Conservation (phyloP, 2,113 vertebrate species). For the Caranx melampygus region DNA sequence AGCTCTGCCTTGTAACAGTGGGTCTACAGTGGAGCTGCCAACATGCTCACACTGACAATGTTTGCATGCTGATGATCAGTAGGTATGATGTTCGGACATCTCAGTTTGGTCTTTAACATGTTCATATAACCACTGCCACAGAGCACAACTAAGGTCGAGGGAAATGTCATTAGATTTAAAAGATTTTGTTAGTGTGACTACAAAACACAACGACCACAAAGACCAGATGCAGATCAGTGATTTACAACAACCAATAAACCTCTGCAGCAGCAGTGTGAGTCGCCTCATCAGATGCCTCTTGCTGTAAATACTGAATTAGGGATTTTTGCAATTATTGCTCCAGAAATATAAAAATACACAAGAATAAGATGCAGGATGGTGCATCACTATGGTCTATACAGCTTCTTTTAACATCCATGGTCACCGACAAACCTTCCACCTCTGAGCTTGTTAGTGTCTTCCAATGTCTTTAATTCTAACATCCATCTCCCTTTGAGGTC, state of each 20-base stretch:
- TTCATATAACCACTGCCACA: too few relatives aligned
- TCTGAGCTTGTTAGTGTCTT: neutral
- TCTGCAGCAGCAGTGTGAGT: too few relatives aligned
- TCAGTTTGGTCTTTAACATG: neutral
- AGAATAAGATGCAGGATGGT: neutral
- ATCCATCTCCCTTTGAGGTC: neutral
- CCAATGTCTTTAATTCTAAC: neutral
- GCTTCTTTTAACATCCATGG: neutral
- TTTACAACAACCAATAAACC: too few relatives aligned
- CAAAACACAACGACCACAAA: too few relatives aligned
- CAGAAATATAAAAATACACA: neutral
- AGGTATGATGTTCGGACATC: neutral
- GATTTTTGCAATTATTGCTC: neutral
- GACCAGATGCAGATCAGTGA: too few relatives aligned
- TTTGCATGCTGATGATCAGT: neutral
- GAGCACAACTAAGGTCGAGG: too few relatives aligned
- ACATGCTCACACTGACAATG: neutral
- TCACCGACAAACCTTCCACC: neutral
- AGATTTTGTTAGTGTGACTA: too few relatives aligned
- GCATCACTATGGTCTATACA: neutral
- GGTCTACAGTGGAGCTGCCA: too few relatives aligned
- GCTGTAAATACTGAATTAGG: too few relatives aligned
- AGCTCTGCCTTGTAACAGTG: neutral
- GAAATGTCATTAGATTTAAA: too few relatives aligned
- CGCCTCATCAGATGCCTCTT: too few relatives aligned